Percentiles rank a stretch among this genome's conserved stretches.
Conservation (phyloP, 2,888 invertebrate genomes). For the Oligia strigilis region DNA sequence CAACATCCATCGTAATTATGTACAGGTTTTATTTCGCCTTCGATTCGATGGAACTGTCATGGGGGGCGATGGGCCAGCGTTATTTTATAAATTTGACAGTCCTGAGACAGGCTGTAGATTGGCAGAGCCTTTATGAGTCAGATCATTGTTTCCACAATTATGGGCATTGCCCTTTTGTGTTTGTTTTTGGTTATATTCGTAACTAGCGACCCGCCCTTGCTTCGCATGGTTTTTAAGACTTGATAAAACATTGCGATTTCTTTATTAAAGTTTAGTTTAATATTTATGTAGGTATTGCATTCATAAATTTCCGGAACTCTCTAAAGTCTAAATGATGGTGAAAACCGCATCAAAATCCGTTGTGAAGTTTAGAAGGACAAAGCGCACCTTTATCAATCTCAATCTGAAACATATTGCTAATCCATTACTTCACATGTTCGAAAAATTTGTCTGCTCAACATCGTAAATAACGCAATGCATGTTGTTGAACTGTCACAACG, state of each 20-base stretch:
- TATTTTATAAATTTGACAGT: slow-evolving; percentile 47
- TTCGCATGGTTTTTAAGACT: not conserved
- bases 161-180: slow-evolving; percentile 31
- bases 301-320: too few relatives aligned
- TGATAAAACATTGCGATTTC: not conserved
- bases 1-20: slow-evolving; percentile 30
- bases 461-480: not conserved
- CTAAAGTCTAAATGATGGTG: too few relatives aligned
- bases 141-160: slow-evolving; percentile 51
- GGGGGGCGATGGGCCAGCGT: slow-evolving; percentile 1
- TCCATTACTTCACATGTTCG: not conserved
- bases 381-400: not conserved
- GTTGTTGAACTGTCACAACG: not conserved
- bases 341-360: too few relatives aligned
- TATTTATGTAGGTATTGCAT: not conserved
- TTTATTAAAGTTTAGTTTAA: not conserved
- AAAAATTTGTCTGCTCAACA: not conserved
- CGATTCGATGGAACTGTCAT: slow-evolving; percentile 23
- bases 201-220: not conserved
- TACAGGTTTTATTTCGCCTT: slow-evolving; percentile 34
- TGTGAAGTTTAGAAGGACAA: not conserved
- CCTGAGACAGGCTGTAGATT: slow-evolving; percentile 23
- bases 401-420: not conserved
- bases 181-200: slow-evolving; percentile 17
- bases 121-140: slow-evolving; percentile 38